phyloP scores from a whole-genome alignment of 2,113 vertebrate species.

The Syngnathus scovelli region DNA sequence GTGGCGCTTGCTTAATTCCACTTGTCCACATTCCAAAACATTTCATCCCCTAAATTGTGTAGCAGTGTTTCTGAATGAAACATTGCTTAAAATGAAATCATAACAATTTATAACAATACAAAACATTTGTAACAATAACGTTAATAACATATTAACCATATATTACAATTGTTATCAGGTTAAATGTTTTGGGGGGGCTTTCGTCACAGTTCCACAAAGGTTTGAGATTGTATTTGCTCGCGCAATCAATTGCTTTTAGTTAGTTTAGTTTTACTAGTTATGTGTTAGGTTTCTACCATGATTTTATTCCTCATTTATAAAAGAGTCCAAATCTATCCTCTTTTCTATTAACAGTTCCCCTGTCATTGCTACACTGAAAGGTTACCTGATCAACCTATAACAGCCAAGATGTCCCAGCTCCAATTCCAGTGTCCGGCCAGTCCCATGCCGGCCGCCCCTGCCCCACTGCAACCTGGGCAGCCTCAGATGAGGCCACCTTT shows the following conservation, averaged over 20 bases:
- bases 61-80: neutral
- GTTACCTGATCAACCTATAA: constrained; percentile 6
- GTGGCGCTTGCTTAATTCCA: too few relatives aligned
- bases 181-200: neutral
- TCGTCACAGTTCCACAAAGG: neutral
- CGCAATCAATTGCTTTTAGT: too few relatives aligned
- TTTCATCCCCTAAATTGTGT: neutral
- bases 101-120: too few relatives aligned
- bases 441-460: constrained; percentile 75
- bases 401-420: constrained; percentile 85
- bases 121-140: too few relatives aligned
- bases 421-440: constrained; percentile 83
- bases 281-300: too few relatives aligned
- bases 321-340: neutral
- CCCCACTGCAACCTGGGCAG: constrained; percentile 67
- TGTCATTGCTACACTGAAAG: constrained; percentile 34
- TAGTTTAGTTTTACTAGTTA: too few relatives aligned
- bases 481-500: constrained; percentile 71
- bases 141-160: too few relatives aligned
- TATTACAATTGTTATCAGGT: neutral
- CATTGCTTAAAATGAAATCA: too few relatives aligned
- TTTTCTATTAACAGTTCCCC: constrained; percentile 24
- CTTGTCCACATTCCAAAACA: neutral
- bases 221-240: neutral
- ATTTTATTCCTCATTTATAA: neutral